Conservation (phyloP, 2,888 invertebrate species). For the Xylophagus ater region DNA sequence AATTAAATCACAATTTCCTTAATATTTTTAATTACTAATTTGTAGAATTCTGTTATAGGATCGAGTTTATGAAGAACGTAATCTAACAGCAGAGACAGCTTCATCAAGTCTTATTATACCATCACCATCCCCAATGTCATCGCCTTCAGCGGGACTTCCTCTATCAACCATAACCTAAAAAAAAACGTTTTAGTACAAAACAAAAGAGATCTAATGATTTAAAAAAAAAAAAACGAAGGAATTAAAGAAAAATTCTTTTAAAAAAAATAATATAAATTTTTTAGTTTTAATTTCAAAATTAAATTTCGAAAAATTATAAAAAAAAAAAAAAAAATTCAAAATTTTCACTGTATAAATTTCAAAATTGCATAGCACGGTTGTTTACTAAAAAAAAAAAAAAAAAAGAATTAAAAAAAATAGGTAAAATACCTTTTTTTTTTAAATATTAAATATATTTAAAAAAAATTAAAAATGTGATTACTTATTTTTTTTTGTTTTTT, state of each 20-base stretch:
- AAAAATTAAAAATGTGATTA: background rate
- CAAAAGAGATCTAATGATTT: background rate
- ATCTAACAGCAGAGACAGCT: conserved; percentile 35
- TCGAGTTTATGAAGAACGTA: conserved; percentile 36
- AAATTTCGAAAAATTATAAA: background rate
- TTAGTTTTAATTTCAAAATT: background rate
- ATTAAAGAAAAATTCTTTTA: background rate
- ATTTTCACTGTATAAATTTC: conserved; percentile 8
- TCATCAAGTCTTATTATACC: conserved; percentile 37
- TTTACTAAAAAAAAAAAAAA: conserved; percentile 11
- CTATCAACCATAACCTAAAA: conserved; percentile 15
- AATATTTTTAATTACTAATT: too few species aligned
- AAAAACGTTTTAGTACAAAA: background rate
- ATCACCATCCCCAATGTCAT: conserved; percentile 37
- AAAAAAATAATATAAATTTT: background rate
- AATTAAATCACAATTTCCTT: too few species aligned
- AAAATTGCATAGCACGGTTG: conserved; percentile 12
- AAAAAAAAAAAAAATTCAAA: conserved; percentile 3
- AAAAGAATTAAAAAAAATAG: conserved; percentile 1
- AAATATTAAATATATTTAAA: background rate
- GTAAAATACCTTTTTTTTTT: conserved; percentile 3
- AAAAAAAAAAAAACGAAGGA: background rate
- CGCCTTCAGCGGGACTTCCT: conserved; percentile 22
- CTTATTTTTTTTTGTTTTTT: too few species aligned
- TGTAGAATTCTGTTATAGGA: conserved; percentile 24